Evolutionary conservation across 2,888 invertebrate species (phyloP).

Genomic region (Cremastinae sp.): DNA sequence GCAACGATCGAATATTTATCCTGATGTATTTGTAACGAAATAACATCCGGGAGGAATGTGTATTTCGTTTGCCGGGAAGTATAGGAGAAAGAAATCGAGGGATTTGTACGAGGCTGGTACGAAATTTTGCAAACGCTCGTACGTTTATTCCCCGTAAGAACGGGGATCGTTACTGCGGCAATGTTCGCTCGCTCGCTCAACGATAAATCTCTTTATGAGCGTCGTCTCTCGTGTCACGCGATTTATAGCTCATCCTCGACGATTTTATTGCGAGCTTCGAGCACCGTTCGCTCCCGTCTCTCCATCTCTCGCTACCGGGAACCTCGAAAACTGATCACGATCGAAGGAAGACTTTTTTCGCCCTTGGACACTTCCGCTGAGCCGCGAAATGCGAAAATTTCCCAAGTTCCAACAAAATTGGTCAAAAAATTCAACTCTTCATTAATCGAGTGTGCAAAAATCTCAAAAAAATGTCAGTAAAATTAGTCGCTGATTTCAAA

Average conservation of each 20-base stretch:
- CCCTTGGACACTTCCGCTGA: constrained; percentile 47
- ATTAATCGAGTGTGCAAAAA: no score
- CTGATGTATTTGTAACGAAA: constrained; percentile 17
- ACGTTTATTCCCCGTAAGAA: constrained; percentile 57
- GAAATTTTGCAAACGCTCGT: constrained; percentile 57
- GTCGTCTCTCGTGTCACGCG: constrained; percentile 71
- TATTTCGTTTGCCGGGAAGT: constrained; percentile 25
- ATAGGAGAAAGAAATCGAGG: constrained; percentile 49
- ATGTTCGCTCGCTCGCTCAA: constrained; percentile 66
- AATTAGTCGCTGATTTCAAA: no score
- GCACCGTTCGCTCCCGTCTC: constrained; percentile 64
- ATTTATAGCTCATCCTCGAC: constrained; percentile 75
- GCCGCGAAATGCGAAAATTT: constrained; percentile 19
- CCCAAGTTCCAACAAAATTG: constrained; percentile 10
- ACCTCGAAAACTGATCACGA: constrained; percentile 65
- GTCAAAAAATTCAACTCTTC: no score
- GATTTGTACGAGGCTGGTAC: constrained; percentile 60
- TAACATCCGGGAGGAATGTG: constrained; percentile 17
- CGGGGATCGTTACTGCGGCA: constrained; percentile 57
- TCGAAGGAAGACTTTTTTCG: constrained; percentile 69
- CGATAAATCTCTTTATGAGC: constrained; percentile 77
- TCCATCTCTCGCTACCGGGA: constrained; percentile 40
- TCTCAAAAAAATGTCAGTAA: no score
- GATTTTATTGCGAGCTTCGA: constrained; percentile 73
- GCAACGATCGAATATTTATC: constrained; percentile 14